Conservation (phyloP, 2,888 invertebrate genomes). For the Lycia hirtaria region DNA sequence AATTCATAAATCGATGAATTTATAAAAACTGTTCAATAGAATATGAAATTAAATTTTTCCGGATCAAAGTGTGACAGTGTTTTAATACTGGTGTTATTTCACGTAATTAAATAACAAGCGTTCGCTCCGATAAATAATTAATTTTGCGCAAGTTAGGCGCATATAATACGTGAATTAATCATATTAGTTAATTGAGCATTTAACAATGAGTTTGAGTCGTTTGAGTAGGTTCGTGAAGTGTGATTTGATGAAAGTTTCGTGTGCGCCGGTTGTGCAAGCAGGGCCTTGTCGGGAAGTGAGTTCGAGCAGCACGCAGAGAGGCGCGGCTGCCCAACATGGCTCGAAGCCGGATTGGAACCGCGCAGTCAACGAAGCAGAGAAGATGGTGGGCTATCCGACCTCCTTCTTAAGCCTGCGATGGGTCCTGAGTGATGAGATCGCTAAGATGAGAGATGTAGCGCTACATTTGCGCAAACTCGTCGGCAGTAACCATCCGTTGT, state of each 20-base stretch:
- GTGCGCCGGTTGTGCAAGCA: constrained; percentile 70
- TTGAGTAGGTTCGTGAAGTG: constrained; percentile 60
- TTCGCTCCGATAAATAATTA: constrained; percentile 32
- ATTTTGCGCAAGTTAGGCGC: constrained; percentile 31
- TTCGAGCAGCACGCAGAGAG: constrained; percentile 60
- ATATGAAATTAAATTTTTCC: constrained; percentile 23
- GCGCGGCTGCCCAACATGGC: constrained; percentile 80
- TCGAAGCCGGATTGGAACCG: constrained; percentile 95
- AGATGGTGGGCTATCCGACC: constrained; percentile 97
- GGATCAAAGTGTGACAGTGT: constrained; percentile 27
- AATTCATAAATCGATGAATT: constrained; percentile 46
- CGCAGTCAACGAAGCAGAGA: constrained; percentile 97
- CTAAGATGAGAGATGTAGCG: constrained; percentile 97
- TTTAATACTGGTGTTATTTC: constrained; percentile 15
- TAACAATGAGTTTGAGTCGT: constrained; percentile 79
- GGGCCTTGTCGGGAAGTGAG: constrained; percentile 77
- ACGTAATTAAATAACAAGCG: constrained; percentile 36
- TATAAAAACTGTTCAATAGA: constrained; percentile 28
- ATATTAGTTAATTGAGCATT: constrained; percentile 9
- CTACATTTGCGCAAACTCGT: constrained; percentile 95
- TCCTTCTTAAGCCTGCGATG: constrained; percentile 96
- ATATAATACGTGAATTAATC: neutral
- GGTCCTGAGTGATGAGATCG: constrained; percentile 97
- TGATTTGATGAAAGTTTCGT: constrained; percentile 77
- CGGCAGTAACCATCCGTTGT: constrained; percentile 96